phyloP scores from a whole-genome alignment of 2,797 vertebrate species.

The Gymnodraco acuticeps region DNA sequence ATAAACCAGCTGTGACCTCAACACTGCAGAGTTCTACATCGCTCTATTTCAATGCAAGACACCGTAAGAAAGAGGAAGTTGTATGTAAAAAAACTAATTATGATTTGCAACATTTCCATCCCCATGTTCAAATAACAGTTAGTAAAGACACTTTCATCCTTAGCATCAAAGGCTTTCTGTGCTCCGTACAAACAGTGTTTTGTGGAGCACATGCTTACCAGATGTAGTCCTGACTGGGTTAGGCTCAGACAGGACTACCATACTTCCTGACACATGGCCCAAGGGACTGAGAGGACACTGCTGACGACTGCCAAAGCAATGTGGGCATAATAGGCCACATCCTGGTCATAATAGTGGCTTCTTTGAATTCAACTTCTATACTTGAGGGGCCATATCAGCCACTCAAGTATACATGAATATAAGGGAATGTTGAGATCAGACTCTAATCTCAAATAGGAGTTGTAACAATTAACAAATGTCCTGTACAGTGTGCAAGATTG shows the following conservation, averaged over 20 bases:
- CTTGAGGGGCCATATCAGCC: not conserved
- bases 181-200: conserved; percentile 17
- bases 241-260: conserved; percentile 34
- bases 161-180: conserved; percentile 37
- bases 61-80: not conserved
- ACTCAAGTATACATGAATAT: conserved; percentile 15
- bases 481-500: not conserved
- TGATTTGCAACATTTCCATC: not conserved
- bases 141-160: not conserved
- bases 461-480: not conserved
- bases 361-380: conserved; percentile 26
- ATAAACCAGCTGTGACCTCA: conserved; percentile 43
- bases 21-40: not conserved
- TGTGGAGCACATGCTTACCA: conserved; percentile 65
- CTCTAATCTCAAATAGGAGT: not conserved
- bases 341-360: conserved; percentile 55
- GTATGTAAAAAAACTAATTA: not conserved
- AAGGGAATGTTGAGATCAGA: not conserved
- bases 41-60: not conserved
- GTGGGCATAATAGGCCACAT: conserved; percentile 55
- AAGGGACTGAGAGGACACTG: conserved; percentile 56
- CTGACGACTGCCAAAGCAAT: conserved; percentile 50
- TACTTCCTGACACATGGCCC: conserved; percentile 52
- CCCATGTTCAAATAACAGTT: not conserved
- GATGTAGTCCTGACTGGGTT: conserved; percentile 51